Conservation (phyloP, 2,113 vertebrate species). For the Mionectes macconnelli region DNA sequence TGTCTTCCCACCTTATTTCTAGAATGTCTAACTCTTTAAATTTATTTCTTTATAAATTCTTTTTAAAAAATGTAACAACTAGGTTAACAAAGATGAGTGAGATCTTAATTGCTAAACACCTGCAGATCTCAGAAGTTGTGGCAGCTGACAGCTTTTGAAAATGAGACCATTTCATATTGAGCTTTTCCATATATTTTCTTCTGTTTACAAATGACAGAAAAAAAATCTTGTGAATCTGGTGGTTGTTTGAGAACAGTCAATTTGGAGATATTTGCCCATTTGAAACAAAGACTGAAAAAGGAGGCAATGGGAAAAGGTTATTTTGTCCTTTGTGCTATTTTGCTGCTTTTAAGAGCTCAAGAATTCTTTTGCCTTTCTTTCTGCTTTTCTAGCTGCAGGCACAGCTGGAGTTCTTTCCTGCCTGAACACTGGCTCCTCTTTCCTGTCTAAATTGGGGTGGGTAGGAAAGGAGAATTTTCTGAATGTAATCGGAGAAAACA, state of each 20-base stretch:
- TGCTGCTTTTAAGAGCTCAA: not conserved
- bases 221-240: not conserved
- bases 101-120: not conserved
- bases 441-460: not conserved
- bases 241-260: not conserved
- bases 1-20: not conserved
- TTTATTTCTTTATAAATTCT: not conserved
- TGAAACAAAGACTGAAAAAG: slow-evolving; percentile 28
- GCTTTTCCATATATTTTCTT: not conserved
- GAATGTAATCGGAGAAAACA: slow-evolving; percentile 7
- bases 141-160: not conserved
- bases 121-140: not conserved
- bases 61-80: not conserved
- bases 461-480: not conserved
- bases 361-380: not conserved
- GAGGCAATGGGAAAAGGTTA: not conserved
- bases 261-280: slow-evolving; percentile 29
- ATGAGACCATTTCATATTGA: not conserved
- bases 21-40: not conserved
- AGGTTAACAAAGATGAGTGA: not conserved
- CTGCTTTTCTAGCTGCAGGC: not conserved
- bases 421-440: not conserved
- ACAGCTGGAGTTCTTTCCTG: slow-evolving; percentile 23
- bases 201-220: not conserved
- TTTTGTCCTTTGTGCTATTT: slow-evolving; percentile 20